These are phyloP conservation scores for Rhabdomys pumilio DNA, from an alignment of 2,797 vertebrate genomes.

Conservation along the genomic window DNA sequence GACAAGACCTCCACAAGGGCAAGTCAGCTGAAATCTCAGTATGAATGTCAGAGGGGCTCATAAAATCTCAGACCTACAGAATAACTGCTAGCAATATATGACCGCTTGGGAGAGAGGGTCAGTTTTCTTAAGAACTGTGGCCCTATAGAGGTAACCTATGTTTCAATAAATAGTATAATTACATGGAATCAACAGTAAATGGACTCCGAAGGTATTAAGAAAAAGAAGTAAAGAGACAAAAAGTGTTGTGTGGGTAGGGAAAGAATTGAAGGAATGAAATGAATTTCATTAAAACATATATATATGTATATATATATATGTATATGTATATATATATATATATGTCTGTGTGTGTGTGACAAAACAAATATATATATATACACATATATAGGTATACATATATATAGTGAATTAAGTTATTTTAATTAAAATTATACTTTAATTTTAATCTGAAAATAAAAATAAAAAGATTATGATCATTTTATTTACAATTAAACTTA, in stretches of 20 bases:
- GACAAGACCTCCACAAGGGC: neutral
- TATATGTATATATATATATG: neutral
- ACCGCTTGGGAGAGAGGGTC: neutral
- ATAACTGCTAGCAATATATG: neutral
- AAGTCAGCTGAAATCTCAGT: neutral
- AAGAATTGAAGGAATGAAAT: neutral
- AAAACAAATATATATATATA: too few relatives aligned
- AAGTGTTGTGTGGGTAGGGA: neutral
- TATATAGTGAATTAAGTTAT: neutral
- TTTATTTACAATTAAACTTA: neutral
- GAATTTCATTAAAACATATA: neutral
- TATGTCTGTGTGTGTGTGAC: neutral
- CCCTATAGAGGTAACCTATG: neutral
- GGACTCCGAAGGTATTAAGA: neutral
- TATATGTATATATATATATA: neutral
- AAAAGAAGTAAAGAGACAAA: neutral
- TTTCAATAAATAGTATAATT: neutral
- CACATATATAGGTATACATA: too few relatives aligned
- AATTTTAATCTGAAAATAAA: neutral
- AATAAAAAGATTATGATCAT: neutral
- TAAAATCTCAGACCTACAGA: neutral
- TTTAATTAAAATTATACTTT: neutral
- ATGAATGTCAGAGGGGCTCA: neutral
- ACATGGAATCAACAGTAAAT: neutral
- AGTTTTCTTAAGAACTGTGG: neutral